phyloP scores from a whole-genome alignment of 30 jellyfish, hydroid and myxozoan species.

The Aurelia sp. region DNA sequence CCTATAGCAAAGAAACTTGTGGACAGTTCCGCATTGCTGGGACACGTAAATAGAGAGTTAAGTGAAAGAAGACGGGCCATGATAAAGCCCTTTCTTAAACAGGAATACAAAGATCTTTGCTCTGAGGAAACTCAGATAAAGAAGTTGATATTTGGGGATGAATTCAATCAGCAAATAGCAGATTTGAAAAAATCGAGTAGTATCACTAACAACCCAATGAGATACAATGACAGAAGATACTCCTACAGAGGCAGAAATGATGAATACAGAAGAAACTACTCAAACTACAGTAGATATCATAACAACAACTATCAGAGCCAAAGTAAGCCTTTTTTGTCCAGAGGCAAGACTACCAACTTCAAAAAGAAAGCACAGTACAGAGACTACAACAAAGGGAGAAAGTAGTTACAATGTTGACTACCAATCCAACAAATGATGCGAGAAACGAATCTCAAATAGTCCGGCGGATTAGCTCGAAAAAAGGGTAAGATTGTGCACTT shows the following conservation, averaged over 20 bases:
- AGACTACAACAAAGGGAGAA: not conserved
- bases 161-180: slow-evolving; percentile 25
- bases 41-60: no score
- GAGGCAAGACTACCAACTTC: not conserved
- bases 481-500: no score
- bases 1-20: no score
- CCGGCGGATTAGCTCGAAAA: no score
- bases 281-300: not conserved
- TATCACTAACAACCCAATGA: not conserved
- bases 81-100: no score
- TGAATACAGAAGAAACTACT: not conserved
- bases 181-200: not conserved
- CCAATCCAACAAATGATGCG: not conserved
- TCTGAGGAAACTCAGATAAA: slow-evolving; percentile 12
- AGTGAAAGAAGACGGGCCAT: no score
- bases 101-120: slow-evolving; percentile 8
- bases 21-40: no score
- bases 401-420: not conserved
- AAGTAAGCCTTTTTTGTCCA: not conserved
- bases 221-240: not conserved
- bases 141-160: slow-evolving; percentile 4
- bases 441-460: slow-evolving; percentile 2
- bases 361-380: not conserved
- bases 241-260: not conserved
- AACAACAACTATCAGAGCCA: not conserved